These are phyloP conservation scores for Dolichomitus sp. DNA, from an alignment of 2,888 invertebrate genomes.

Conservation along the genomic window DNA sequence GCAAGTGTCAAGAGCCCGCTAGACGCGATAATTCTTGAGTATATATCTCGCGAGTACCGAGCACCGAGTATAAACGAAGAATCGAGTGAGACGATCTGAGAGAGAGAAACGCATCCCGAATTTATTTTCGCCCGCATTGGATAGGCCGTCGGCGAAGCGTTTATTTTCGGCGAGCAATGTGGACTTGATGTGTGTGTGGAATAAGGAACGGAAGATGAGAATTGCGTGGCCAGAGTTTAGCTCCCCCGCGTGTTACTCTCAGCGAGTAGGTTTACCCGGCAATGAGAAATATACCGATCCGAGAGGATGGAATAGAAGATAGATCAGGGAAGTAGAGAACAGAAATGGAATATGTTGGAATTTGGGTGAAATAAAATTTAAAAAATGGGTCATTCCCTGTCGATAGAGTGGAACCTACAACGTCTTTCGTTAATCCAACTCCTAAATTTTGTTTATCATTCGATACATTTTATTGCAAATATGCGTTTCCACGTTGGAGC, in stretches of 20 bases:
- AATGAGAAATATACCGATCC: constrained; percentile 18
- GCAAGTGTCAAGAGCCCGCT: constrained; percentile 54
- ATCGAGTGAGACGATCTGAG: constrained; percentile 19
- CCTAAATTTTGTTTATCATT: constrained; percentile 4
- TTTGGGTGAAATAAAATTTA: neutral
- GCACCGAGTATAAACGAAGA: neutral
- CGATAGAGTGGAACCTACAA: neutral
- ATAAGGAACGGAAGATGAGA: constrained; percentile 23
- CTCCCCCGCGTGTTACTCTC: constrained; percentile 3
- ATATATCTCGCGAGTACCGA: constrained; percentile 42
- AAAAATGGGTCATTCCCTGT: neutral
- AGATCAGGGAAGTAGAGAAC: neutral
- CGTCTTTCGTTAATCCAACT: constrained; percentile 3
- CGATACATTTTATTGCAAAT: neutral
- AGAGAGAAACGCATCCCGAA: constrained; percentile 63
- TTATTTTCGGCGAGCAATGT: constrained; percentile 73
- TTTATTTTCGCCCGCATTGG: constrained; percentile 75
- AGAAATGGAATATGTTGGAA: neutral
- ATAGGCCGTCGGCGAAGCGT: constrained; percentile 74
- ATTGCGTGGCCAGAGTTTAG: constrained; percentile 19
- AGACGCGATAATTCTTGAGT: constrained; percentile 62
- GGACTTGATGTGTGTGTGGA: constrained; percentile 46
- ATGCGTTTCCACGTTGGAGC: neutral
- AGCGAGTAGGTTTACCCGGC: constrained; percentile 29
- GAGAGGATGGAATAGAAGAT: neutral